phyloP scores from a whole-genome alignment of 1,140 invertebrate genomes.

The Papilio xuthus region DNA sequence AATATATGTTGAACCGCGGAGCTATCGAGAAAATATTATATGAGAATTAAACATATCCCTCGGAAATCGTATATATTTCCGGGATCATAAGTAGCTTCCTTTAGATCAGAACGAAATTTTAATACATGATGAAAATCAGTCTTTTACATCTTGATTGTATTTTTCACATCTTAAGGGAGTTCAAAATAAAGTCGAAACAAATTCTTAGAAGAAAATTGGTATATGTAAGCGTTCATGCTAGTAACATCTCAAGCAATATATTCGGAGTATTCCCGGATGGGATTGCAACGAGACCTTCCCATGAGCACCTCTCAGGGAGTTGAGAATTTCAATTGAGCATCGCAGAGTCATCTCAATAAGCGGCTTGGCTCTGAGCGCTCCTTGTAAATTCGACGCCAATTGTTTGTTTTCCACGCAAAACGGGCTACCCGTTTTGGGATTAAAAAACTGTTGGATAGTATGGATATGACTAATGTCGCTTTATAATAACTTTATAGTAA shows the following conservation, averaged over 20 bases:
- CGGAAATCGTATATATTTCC: too few relatives aligned
- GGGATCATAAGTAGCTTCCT: too few relatives aligned
- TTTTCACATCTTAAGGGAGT: not conserved
- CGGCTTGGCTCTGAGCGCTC: conserved; percentile 64
- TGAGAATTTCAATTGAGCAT: conserved; percentile 61
- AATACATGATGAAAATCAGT: not conserved
- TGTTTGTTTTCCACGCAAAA: conserved; percentile 71
- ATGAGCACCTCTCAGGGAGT: conserved; percentile 33
- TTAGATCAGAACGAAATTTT: too few relatives aligned
- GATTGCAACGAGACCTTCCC: conserved; percentile 25
- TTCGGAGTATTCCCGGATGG: conserved; percentile 30
- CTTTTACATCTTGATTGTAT: not conserved
- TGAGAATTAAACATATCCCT: too few relatives aligned
- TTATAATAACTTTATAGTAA: not conserved
- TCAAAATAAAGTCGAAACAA: conserved; percentile 3
- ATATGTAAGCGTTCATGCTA: conserved; percentile 12
- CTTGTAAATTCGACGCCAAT: conserved; percentile 72
- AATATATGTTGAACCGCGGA: too few relatives aligned
- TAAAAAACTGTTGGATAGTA: conserved; percentile 47
- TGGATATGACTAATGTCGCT: conserved; percentile 2
- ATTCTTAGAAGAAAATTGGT: conserved; percentile 15
- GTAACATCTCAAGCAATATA: conserved; percentile 26
- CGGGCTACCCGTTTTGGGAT: conserved; percentile 49
- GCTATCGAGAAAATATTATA: too few relatives aligned
- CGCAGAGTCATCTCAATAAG: conserved; percentile 70